Conservation (phyloP, 2,797 vertebrate species). For the Petrocephalus schoutedeni region DNA sequence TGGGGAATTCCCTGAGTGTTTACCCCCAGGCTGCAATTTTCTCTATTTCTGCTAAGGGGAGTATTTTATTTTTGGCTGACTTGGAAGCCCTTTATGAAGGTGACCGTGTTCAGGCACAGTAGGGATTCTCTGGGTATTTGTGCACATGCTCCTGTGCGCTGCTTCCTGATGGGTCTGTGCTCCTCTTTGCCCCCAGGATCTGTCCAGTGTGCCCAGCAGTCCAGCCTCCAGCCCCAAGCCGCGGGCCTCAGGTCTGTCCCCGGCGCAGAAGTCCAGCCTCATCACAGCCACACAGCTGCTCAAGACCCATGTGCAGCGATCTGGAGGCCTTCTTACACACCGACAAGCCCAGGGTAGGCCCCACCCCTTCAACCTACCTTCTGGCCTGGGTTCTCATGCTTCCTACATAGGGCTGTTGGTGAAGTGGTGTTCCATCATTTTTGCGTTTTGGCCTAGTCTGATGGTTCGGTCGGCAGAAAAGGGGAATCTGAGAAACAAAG, state of each 20-base stretch:
- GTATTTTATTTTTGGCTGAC: neutral
- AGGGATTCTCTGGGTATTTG: neutral
- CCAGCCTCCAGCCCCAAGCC: constrained; percentile 93
- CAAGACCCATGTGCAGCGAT: constrained; percentile 83
- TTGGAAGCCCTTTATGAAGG: neutral
- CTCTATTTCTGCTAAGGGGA: neutral
- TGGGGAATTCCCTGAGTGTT: no score
- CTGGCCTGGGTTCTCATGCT: neutral
- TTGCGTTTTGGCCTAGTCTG: neutral
- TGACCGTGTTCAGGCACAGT: neutral
- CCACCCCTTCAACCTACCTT: neutral
- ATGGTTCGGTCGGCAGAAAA: neutral
- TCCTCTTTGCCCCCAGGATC: constrained; percentile 62
- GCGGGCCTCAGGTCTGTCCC: constrained; percentile 74
- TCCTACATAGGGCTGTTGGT: neutral
- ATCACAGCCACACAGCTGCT: constrained; percentile 77
- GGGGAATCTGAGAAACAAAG: neutral
- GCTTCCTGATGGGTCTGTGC: neutral
- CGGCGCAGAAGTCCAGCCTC: constrained; percentile 80
- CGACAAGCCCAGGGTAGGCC: constrained; percentile 87
- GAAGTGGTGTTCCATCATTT: neutral
- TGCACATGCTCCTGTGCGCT: neutral
- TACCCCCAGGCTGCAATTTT: no score
- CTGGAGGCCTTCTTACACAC: constrained; percentile 77
- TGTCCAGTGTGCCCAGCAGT: constrained; percentile 94